Evolutionary conservation across 2,797 vertebrate genomes (phyloP).

Genomic region (Helostoma temminkii): DNA sequence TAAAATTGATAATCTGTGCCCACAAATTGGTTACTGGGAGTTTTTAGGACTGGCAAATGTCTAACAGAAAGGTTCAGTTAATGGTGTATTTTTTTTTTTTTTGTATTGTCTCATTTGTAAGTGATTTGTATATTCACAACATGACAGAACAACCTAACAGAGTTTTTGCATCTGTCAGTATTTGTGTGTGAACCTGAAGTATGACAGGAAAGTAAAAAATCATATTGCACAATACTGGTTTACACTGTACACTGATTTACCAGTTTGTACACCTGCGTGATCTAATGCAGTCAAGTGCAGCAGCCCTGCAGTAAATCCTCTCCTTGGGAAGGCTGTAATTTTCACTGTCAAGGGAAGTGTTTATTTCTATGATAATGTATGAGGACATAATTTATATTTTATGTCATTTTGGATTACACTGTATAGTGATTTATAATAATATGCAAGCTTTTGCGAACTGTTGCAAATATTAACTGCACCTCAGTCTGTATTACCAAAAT

Average conservation of each 20-base stretch:
- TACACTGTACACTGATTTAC: constrained; percentile 10
- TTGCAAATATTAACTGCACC: neutral
- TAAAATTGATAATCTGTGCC: no score
- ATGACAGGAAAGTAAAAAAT: neutral
- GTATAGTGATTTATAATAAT: neutral
- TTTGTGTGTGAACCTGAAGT: constrained; percentile 9
- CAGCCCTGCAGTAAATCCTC: constrained; percentile 1
- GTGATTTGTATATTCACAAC: neutral
- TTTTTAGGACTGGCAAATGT: no score
- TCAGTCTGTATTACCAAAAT: neutral
- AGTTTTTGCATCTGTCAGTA: neutral
- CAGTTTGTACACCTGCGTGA: constrained; percentile 17
- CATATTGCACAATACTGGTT: constrained; percentile 19
- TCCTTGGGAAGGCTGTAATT: neutral
- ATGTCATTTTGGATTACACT: neutral
- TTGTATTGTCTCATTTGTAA: neutral
- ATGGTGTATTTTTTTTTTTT: no score
- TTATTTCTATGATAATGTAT: neutral
- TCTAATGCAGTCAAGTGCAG: neutral
- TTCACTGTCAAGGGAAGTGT: neutral
- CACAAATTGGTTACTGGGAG: no score
- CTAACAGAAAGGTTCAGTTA: neutral
- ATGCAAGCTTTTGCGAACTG: neutral
- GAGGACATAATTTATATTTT: neutral
- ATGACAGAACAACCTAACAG: neutral